These are phyloP conservation scores for Mythimna lalbum DNA, from an alignment of 2,888 invertebrate species.

Conservation along the genomic window DNA sequence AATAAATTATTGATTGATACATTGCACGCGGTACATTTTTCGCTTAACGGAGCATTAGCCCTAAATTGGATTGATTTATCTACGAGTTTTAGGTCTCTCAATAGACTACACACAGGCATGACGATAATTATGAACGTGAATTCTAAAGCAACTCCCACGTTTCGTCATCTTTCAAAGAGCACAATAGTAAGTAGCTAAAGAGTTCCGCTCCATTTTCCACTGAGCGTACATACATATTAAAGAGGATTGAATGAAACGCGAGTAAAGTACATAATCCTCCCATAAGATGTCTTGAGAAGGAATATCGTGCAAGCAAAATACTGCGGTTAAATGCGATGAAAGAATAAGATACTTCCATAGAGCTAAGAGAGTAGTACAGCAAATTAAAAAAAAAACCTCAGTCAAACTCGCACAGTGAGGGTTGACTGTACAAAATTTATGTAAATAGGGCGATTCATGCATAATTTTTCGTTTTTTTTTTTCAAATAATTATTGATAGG, in stretches of 20 bases:
- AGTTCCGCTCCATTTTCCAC: not conserved
- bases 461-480: too few relatives aligned
- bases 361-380: not conserved
- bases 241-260: slow-evolving; percentile 29
- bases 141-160: not conserved
- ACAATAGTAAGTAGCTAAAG: not conserved
- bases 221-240: slow-evolving; percentile 18
- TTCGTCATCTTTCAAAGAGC: not conserved
- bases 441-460: too few relatives aligned
- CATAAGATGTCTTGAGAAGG: not conserved
- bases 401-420: too few relatives aligned
- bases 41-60: too few relatives aligned
- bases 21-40: too few relatives aligned
- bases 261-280: slow-evolving; percentile 32
- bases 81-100: too few relatives aligned
- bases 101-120: not conserved
- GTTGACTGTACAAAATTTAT: too few relatives aligned
- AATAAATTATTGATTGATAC: too few relatives aligned
- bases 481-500: too few relatives aligned
- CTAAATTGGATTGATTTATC: too few relatives aligned
- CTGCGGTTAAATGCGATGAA: slow-evolving; percentile 1
- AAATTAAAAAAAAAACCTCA: not conserved
- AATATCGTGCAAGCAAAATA: slow-evolving; percentile 5
- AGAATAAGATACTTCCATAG: not conserved
- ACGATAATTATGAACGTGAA: not conserved